Evolutionary conservation across 2,888 invertebrate species (phyloP).

Genomic region (Aspidapion aeneum): DNA sequence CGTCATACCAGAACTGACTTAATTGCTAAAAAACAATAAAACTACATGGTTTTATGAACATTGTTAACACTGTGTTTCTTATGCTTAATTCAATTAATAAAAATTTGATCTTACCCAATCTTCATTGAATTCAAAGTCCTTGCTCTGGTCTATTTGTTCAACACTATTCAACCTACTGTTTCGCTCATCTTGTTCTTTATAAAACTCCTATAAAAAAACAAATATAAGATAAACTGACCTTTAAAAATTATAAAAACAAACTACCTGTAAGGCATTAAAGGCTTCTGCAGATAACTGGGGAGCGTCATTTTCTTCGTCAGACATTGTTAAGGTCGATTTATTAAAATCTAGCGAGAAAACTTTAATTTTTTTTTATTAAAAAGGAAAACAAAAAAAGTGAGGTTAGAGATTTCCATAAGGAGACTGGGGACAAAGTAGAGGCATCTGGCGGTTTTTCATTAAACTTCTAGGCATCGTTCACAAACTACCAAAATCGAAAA

Average conservation of each 20-base stretch:
- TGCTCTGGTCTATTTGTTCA: slow-evolving; percentile 30
- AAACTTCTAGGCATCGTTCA: too few relatives aligned
- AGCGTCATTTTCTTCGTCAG: slow-evolving; percentile 51
- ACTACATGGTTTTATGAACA: neutral
- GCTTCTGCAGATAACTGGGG: slow-evolving; percentile 67
- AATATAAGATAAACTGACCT: too few relatives aligned
- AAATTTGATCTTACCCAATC: slow-evolving; percentile 64
- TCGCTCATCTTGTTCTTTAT: slow-evolving; percentile 63
- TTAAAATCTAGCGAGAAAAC: too few relatives aligned
- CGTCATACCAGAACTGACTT: slow-evolving; percentile 97
- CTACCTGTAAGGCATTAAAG: slow-evolving; percentile 64
- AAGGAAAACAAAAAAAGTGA: too few relatives aligned
- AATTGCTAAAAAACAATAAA: slow-evolving; percentile 67
- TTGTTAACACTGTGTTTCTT: neutral
- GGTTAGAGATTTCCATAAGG: too few relatives aligned
- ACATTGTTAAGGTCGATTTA: too few relatives aligned
- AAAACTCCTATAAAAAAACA: slow-evolving; percentile 81
- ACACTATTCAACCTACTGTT: slow-evolving; percentile 51
- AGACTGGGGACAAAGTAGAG: too few relatives aligned
- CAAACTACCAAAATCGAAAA: too few relatives aligned
- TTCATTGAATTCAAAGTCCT: slow-evolving; percentile 64
- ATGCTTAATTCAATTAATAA: neutral
- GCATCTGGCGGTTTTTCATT: too few relatives aligned
- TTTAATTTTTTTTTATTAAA: too few relatives aligned
- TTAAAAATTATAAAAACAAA: too few relatives aligned